Percentiles rank a stretch among this genome's conserved stretches.
Conservation (phyloP, 2,113 vertebrate genomes). For the Cricetomys ansorgei region DNA sequence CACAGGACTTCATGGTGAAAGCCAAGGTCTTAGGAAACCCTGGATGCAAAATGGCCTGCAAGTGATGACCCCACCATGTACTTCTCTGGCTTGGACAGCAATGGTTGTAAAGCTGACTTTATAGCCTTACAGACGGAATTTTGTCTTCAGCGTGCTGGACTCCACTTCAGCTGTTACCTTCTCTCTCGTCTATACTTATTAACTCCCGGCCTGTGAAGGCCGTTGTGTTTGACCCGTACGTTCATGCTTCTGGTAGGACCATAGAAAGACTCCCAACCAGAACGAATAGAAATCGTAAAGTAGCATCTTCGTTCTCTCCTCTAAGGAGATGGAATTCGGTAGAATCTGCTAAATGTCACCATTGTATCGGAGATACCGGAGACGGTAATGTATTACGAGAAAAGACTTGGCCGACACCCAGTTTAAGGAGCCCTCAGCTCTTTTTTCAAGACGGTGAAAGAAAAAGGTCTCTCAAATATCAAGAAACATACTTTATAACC, state of each 20-base stretch:
- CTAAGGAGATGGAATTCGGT: conserved; percentile 33
- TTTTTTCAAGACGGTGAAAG: neutral
- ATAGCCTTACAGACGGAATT: neutral
- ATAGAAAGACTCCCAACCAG: neutral
- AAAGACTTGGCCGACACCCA: conserved; percentile 8
- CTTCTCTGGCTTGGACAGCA: neutral
- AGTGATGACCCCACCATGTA: neutral
- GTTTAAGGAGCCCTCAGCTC: neutral
- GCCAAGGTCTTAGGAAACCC: neutral
- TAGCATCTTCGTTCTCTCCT: neutral
- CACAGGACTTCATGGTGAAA: neutral
- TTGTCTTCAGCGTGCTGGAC: neutral
- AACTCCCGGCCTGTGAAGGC: neutral
- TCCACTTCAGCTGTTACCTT: neutral
- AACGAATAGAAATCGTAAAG: conserved; percentile 27
- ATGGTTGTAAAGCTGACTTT: neutral
- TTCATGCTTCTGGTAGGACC: neutral
- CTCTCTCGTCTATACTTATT: neutral
- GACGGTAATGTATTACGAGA: conserved; percentile 66
- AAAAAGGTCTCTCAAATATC: conserved; percentile 66
- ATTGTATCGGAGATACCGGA: conserved; percentile 53
- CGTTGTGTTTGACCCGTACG: neutral
- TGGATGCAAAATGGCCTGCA: neutral
- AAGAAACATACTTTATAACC: conserved; percentile 16
- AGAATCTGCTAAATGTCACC: conserved; percentile 55